Evolutionary conservation across 2,797 vertebrate species (phyloP).

Genomic region (Smutsia temminckii): DNA sequence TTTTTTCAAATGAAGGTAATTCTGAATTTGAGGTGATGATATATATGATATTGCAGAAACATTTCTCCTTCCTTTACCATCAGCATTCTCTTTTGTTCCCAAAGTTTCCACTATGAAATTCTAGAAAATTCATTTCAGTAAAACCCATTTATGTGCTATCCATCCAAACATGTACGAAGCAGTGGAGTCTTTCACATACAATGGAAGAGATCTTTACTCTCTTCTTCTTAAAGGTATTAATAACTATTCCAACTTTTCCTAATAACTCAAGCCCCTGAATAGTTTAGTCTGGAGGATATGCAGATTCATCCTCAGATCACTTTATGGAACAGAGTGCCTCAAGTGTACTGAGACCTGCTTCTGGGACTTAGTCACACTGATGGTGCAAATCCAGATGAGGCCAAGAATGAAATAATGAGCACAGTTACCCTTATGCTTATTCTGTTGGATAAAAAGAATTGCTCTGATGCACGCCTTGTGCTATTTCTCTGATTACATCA

Average conservation of each 20-base stretch:
- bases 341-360: background rate
- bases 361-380: background rate
- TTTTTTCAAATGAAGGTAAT: conserved; percentile 33
- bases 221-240: conserved; percentile 36
- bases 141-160: background rate
- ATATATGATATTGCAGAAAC: background rate
- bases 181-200: background rate
- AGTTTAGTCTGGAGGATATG: background rate
- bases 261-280: background rate
- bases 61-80: conserved; percentile 4
- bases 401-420: background rate
- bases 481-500: conserved; percentile 16
- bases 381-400: background rate
- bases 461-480: background rate
- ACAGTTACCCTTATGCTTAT: background rate
- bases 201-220: conserved; percentile 2
- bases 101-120: background rate
- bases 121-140: conserved; percentile 36
- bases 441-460: background rate
- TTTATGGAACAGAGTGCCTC: background rate
- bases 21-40: background rate
- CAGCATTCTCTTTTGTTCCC: background rate
- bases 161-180: background rate
- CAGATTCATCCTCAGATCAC: background rate
- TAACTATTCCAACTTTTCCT: background rate